Conservation (phyloP, 1,140 invertebrate species). For the Camponotus pennsylvanicus region DNA sequence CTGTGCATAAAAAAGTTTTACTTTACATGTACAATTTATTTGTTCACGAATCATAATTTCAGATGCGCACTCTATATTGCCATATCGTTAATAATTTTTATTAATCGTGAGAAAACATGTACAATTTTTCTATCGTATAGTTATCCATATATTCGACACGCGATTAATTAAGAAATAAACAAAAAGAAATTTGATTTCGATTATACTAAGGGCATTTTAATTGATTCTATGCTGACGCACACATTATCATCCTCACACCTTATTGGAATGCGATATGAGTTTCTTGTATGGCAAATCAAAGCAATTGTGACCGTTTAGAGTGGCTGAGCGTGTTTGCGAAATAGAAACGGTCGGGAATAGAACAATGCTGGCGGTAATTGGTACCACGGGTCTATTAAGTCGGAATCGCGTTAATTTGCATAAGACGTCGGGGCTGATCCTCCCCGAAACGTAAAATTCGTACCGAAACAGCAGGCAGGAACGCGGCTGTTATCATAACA, state of each 20-base stretch:
- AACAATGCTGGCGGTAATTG: slow-evolving; percentile 58
- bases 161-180: slow-evolving; percentile 3
- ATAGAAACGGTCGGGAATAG: slow-evolving; percentile 45
- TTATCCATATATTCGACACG: not conserved
- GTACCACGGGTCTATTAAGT: slow-evolving; percentile 62
- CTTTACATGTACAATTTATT: too few relatives aligned
- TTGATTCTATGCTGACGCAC: not conserved
- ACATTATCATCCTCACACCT: not conserved
- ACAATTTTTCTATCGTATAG: not conserved
- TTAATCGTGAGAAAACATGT: not conserved
- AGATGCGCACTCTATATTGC: too few relatives aligned
- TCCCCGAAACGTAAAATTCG: slow-evolving; percentile 41
- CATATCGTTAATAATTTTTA: not conserved
- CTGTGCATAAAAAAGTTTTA: too few relatives aligned
- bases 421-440: slow-evolving; percentile 55
- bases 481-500: slow-evolving; percentile 53
- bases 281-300: slow-evolving; percentile 35
- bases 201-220: not conserved
- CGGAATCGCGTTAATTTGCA: slow-evolving; percentile 65
- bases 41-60: too few relatives aligned
- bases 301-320: slow-evolving; percentile 33
- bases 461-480: slow-evolving; percentile 31
- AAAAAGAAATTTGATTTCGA: not conserved
- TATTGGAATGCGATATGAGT: slow-evolving; percentile 2
- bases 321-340: slow-evolving; percentile 57